These are phyloP conservation scores for Platysteira castanea DNA, from an alignment of 2,113 vertebrate species.

Conservation along the genomic window DNA sequence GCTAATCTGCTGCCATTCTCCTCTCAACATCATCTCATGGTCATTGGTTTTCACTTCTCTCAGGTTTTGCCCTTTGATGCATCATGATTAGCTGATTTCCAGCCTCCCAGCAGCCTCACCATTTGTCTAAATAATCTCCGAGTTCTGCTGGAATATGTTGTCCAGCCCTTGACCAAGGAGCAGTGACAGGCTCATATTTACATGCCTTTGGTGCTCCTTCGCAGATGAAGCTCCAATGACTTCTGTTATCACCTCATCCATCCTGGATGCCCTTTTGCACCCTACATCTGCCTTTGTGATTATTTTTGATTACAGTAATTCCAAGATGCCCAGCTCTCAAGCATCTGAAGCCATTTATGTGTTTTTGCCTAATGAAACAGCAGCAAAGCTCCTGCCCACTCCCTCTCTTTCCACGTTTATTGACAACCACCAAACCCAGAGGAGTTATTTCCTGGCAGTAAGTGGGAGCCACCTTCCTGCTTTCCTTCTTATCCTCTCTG, in stretches of 20 bases:
- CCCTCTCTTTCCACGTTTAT: neutral
- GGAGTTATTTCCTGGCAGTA: neutral
- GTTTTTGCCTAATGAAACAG: neutral
- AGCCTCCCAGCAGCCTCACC: neutral
- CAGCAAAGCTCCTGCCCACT: neutral
- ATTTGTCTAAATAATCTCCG: constrained; percentile 10
- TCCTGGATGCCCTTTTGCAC: neutral
- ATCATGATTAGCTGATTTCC: constrained; percentile 36
- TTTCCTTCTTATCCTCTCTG: neutral
- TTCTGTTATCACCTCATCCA: neutral
- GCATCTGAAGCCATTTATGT: neutral
- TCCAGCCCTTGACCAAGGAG: neutral
- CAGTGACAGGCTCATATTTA: constrained; percentile 1
- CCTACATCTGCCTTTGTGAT: neutral
- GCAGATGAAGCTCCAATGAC: neutral
- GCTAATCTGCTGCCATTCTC: constrained; percentile 14
- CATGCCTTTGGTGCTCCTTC: neutral
- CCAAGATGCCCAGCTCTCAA: neutral
- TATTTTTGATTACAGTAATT: neutral
- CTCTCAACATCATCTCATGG: constrained; percentile 12
- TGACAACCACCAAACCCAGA: neutral
- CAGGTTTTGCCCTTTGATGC: constrained; percentile 39
- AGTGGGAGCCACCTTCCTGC: neutral
- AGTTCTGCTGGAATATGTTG: constrained; percentile 9
- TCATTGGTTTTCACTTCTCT: neutral